Evolutionary conservation across 1,140 invertebrate genomes (phyloP).

Genomic region (Philotrypesis tridentata): DNA sequence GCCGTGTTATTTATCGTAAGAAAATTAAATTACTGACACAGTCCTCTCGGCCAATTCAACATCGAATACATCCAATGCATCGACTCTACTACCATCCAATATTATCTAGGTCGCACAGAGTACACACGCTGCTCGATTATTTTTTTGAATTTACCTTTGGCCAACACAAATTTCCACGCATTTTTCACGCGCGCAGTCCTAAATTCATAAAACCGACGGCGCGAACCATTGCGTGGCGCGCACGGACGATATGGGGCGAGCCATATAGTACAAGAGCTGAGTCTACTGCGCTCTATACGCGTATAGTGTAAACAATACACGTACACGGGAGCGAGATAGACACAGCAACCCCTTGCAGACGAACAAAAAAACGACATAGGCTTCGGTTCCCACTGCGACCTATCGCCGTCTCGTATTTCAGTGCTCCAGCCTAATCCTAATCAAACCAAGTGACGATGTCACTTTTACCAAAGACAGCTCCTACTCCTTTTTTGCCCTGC

Average conservation of each 20-base stretch:
- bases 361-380: constrained; percentile 58
- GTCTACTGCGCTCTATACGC: too few relatives aligned
- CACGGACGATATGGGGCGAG: not conserved
- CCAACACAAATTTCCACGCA: constrained; percentile 54
- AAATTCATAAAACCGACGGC: constrained; percentile 60
- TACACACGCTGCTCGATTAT: not conserved
- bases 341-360: constrained; percentile 60
- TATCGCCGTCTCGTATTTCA: constrained; percentile 61
- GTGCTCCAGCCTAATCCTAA: constrained; percentile 46
- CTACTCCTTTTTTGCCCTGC: not conserved
- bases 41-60: not conserved
- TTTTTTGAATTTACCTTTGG: constrained; percentile 62
- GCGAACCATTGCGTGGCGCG: constrained; percentile 56
- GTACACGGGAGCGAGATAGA: not conserved
- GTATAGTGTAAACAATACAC: not conserved
- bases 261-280: too few relatives aligned
- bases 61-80: too few relatives aligned
- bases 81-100: too few relatives aligned
- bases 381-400: constrained; percentile 59
- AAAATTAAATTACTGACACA: not conserved
- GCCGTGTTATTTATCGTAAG: not conserved
- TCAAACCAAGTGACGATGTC: constrained; percentile 45
- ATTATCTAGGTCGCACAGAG: too few relatives aligned
- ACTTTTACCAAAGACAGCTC: constrained; percentile 10
- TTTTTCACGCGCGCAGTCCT: constrained; percentile 55